Evolutionary conservation across 2,113 vertebrate genomes (phyloP).

Genomic region (Genyomyrus donnyi): DNA sequence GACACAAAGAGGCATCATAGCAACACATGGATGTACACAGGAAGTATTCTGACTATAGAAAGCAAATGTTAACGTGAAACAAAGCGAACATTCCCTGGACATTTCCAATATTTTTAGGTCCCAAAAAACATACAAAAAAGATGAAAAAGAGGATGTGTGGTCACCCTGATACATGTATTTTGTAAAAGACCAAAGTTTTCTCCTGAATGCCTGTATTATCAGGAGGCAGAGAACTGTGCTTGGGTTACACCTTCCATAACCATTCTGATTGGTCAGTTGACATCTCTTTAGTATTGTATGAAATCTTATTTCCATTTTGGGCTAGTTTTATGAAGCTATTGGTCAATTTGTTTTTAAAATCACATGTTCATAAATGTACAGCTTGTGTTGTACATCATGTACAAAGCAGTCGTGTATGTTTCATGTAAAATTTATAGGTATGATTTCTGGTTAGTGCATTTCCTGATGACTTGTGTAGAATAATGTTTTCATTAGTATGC

Average conservation of each 20-base stretch:
- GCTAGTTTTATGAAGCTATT: not conserved
- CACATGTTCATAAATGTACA: not conserved
- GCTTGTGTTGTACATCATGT: not conserved
- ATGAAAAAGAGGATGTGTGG: not conserved
- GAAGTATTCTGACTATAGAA: not conserved
- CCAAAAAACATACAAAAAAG: not conserved
- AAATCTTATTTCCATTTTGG: not conserved
- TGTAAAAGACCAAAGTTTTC: not conserved
- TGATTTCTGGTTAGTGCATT: not conserved
- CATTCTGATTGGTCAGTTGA: not conserved
- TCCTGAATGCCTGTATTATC: not conserved
- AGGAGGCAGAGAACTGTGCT: not conserved
- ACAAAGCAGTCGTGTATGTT: not conserved
- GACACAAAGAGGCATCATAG: not conserved
- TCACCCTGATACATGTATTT: not conserved
- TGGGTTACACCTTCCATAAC: not conserved
- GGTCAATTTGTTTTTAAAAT: not conserved
- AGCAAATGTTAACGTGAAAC: not conserved
- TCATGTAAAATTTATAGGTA: not conserved
- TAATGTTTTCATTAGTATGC: not conserved
- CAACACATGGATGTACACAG: too few relatives aligned
- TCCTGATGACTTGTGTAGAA: not conserved
- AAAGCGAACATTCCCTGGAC: not conserved
- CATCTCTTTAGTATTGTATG: not conserved
- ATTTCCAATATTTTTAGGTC: not conserved